Conservation (phyloP, 2,797 vertebrate genomes). For the Pipistrellus nathusii region DNA sequence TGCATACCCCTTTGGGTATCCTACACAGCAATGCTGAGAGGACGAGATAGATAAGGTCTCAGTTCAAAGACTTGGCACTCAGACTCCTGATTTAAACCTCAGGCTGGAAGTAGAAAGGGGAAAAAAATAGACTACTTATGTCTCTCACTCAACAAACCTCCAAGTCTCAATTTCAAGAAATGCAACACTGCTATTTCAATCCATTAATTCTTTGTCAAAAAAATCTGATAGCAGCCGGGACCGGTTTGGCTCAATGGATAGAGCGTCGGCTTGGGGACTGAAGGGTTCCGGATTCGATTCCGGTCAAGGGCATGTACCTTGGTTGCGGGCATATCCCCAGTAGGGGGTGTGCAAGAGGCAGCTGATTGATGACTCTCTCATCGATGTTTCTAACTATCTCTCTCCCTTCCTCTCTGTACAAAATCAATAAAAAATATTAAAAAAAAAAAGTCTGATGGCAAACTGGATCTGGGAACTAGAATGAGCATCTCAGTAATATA, state of each 20-base stretch:
- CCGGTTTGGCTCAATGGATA: too few species aligned
- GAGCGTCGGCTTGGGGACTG: too few species aligned
- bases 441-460: not conserved
- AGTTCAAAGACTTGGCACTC: not conserved
- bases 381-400: too few species aligned
- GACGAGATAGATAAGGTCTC: not conserved
- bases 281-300: too few species aligned
- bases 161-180: constrained; percentile 4
- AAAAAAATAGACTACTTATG: not conserved
- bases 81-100: not conserved
- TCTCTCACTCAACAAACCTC: not conserved
- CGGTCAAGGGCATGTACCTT: too few species aligned
- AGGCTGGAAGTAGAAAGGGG: not conserved
- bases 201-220: not conserved
- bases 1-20: not conserved
- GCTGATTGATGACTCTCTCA: too few species aligned
- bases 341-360: too few species aligned
- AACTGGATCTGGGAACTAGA: not conserved
- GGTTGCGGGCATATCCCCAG: too few species aligned
- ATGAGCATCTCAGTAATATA: not conserved
- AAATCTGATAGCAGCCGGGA: not conserved
- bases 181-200: not conserved
- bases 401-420: too few species aligned
- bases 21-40: not conserved
- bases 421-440: too few species aligned